phyloP scores from a whole-genome alignment of 2,797 vertebrate species.

The Clarias pachynema region DNA sequence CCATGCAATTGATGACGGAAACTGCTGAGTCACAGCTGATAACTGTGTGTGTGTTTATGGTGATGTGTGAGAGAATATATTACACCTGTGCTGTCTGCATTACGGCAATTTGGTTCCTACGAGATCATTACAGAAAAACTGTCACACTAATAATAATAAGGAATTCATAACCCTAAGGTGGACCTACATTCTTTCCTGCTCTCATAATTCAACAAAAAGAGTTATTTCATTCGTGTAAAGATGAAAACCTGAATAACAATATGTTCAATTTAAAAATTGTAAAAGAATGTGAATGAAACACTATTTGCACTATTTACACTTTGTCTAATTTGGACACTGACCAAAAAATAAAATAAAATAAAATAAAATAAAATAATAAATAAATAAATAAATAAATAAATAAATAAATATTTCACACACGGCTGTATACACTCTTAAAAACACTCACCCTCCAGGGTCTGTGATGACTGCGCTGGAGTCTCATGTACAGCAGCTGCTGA shows the following conservation, averaged over 20 bases:
- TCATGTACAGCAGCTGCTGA: conserved; percentile 58
- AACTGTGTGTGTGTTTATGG: background rate
- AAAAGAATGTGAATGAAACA: too few species aligned
- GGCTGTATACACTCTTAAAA: background rate
- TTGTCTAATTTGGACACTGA: background rate
- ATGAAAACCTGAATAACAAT: background rate
- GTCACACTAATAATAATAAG: background rate
- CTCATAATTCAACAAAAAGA: background rate
- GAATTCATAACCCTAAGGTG: background rate
- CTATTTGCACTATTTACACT: background rate
- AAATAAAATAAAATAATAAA: too few species aligned
- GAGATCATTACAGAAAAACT: background rate
- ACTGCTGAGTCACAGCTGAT: conserved; percentile 4
- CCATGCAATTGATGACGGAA: background rate
- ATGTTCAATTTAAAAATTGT: background rate
- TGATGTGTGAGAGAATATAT: background rate
- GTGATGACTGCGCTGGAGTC: conserved; percentile 40
- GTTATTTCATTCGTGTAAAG: background rate
- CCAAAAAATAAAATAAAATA: too few species aligned
- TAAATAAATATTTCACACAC: background rate
- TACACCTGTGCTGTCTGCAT: background rate
- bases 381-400: too few species aligned
- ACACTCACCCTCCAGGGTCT: conserved; percentile 54
- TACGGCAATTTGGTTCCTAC: background rate
- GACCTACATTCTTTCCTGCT: background rate